Base-by-base conservation (phyloP, 2,888 invertebrate genomes). In the Volucella zonaria region DNA sequence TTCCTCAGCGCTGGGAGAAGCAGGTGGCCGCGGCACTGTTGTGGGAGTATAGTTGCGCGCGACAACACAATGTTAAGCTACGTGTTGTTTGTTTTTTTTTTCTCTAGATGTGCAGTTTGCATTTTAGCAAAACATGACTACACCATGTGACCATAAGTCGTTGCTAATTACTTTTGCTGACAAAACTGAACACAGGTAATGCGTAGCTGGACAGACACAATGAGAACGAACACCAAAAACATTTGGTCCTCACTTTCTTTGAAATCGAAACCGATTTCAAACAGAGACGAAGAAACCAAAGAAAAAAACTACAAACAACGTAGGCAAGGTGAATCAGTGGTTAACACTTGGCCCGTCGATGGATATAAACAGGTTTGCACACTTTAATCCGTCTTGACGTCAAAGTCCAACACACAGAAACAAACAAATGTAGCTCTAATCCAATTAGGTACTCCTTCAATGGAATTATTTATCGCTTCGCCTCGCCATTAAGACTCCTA, bases 401-500 rank as follows among this genome's bases (percentile, higher is more conserved):
- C 83, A 80, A 73, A 70, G 31, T 8, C n/a, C 14, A 10, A 52
- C 52, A 45, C 52, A 49, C 42, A 64, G 54, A 66, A n/a, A 47
- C 45, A 40, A 1, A 11, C 42, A 40, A 31, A 73, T 52, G n/a
- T 52, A 14, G 54, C 43, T 64, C 49, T 51, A 71, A 56, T 66
- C 66, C 58, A 45, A 67, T 61, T 66, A 79, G 45, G 40, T 31
- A 38, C 56, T 71, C 54, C 61, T 45, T 38, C 56, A 67, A 62
- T 75, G 40, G 40, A 70, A 71, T 40, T 40, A 68, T 14, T 74
- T 70, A 70, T 68, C 54, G 61, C 43, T 54, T 3, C 64, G 43
- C 43, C 54, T 3, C 64, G 47, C 83, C 64, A 79, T 80, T 66
- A 58, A 45, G 66, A 59, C 58, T 73, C 66, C 64, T 73, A 79